Evolutionary conservation across 2,888 invertebrate genomes (phyloP), one percentile per base, ranked within the genome.

Genomic region (Serrognathus titanus): DNA sequence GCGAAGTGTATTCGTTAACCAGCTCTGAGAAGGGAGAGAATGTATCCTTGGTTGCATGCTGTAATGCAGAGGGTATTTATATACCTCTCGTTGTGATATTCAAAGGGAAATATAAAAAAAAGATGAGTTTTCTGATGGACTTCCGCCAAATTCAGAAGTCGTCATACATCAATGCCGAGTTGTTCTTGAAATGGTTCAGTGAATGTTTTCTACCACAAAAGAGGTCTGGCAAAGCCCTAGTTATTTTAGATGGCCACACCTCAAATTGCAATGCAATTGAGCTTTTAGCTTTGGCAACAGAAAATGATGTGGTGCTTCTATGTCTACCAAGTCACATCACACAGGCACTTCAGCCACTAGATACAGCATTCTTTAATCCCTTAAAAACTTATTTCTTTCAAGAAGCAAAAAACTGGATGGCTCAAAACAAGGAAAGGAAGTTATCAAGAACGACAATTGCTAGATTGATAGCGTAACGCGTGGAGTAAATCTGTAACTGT

Each of bases 61-160:
- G 39, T 41, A 51, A 46, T 13, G 46, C 46, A 46, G n/a, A 46
- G 5, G 46, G 46, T 16, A 12, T 5, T 46, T 46, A 12, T 3
- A 13, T 46, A 13, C 46, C 46, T 12, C 46, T 4, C 13, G 46
- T 46, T 46, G n/a, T 46, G 13, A 46, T 46, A 20, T 46, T 8
- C 46, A 43, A 48, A 13, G 40, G 48, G 13, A 48, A 48, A 48
- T n/a, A 48, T 13, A 48, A 13, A 31, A 48, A n/a, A n/a, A 48
- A 48, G 48, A 48, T 24, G 52, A 52, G 48, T 52, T 51, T 31
- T 52, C 49, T 12, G 52, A 52, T n/a, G 52, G 52, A 36, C 51
- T 51, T 51, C 41, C 43, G 20, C 46, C 51, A 13, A 6, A 46
- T 41, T 51, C 11, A n/a, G 12, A 51, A 51, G 35, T 52, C 52